A percentile compares a stretch with the other conserved stretches of the same genome.
These are phyloP conservation scores for Eurosta solidaginis DNA, from an alignment of 1,140 invertebrate species.

Conservation along the genomic window DNA sequence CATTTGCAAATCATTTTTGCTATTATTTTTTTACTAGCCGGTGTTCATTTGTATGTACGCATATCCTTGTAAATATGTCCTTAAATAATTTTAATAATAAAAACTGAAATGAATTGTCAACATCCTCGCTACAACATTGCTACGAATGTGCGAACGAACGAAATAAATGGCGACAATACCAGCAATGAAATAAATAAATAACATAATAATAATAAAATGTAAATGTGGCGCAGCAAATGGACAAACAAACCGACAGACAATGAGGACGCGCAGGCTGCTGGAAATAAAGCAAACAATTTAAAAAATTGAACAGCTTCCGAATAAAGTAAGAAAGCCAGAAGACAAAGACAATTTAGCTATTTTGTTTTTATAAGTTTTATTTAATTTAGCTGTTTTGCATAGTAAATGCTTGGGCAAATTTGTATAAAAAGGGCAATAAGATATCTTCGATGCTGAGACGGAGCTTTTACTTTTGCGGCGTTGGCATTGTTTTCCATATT, in stretches of 20 bases:
- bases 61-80: neutral
- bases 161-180: neutral
- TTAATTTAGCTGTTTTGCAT: too few relatives aligned
- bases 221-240: neutral
- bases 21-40: too few relatives aligned
- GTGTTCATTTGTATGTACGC: neutral
- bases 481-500: too few relatives aligned
- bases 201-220: slow-evolving; percentile 12
- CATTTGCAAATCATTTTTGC: too few relatives aligned
- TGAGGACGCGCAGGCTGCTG: neutral
- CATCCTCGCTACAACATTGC: neutral
- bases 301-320: neutral
- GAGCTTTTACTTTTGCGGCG: too few relatives aligned
- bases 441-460: too few relatives aligned
- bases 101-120: slow-evolving; percentile 19
- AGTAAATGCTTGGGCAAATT: too few relatives aligned
- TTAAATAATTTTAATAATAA: neutral
- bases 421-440: too few relatives aligned
- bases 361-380: too few relatives aligned
- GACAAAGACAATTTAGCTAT: too few relatives aligned
- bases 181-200: neutral
- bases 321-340: too few relatives aligned
- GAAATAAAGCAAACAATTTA: slow-evolving; percentile 21
- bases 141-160: neutral
- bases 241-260: neutral